Base-by-base conservation (phyloP, 2,888 invertebrate genomes). In the Tenodera sinensis region DNA sequence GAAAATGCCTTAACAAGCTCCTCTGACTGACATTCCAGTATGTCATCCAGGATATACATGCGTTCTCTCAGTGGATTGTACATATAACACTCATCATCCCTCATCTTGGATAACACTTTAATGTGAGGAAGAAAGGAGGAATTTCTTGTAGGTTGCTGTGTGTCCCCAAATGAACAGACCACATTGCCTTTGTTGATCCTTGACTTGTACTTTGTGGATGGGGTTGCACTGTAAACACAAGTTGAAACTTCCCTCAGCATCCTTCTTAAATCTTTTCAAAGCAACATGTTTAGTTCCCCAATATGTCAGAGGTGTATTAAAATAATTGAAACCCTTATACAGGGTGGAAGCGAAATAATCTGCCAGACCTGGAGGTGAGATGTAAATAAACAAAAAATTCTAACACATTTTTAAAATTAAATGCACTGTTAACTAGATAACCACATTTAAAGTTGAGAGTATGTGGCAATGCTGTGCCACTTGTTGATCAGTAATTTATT, bases 141-240 rank as follows among this genome's bases (percentile, higher is more conserved):
- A 14, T 14, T 28, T 1, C 28, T 30, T 15, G 84, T 83, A 2
- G 28, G 25, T 14, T 28, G 12, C 47, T 25, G 7, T 1, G 83
- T 83, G 1, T 88, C 85, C 20, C 89, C 89, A 47, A 42, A 84
- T 25, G 30, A 6, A 15, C 87, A 89, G 84, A 89, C 85, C 25
- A 95, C 94, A 88, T 95, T 95, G 3, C 96, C 96, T 83, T 95
- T 94, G 91, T 95, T 95, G 71, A 93, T 93, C 30, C 94, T 91
- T 14, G 92, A 91, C 47, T 91, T 92, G 91, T 93, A 94, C 89
- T 93, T 93, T 88, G 92, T 92, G 1, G 93, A 93, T 85, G 93
- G 93, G 4, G 93, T 93, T n/a, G 83, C 86, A 30, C 92, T 92
- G 89, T 4, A 90, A 91, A 88, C 88, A n/a, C 25, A n/a, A 82